Conservation (phyloP, 1,140 invertebrate species). For the Aphidius ervi region DNA sequence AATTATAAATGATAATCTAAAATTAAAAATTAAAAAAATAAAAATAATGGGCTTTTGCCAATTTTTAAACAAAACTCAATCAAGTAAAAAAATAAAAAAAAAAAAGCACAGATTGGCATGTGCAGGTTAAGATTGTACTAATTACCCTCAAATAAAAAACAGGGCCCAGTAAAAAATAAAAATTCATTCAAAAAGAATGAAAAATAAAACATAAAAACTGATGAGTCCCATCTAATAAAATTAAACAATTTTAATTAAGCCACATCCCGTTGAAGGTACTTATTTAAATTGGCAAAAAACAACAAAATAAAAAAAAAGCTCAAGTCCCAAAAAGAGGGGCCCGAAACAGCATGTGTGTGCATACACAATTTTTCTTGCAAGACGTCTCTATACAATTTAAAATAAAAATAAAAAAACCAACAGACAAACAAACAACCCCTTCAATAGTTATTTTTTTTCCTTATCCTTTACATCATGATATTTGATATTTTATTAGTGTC, state of each 20-base stretch:
- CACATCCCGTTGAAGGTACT: slow-evolving; percentile 33
- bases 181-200: slow-evolving; percentile 22
- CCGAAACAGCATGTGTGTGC: too few relatives aligned
- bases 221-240: slow-evolving; percentile 33
- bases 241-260: slow-evolving; percentile 49
- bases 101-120: slow-evolving; percentile 35
- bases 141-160: slow-evolving; percentile 33
- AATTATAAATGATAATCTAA: too few relatives aligned
- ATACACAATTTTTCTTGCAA: slow-evolving; percentile 1
- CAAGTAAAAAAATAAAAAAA: slow-evolving; percentile 23
- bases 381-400: not conserved
- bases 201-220: slow-evolving; percentile 28
- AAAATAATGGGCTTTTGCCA: too few relatives aligned
- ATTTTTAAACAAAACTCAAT: too few relatives aligned
- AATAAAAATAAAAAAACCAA: not conserved
- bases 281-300: slow-evolving; percentile 36
- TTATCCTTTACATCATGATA: not conserved
- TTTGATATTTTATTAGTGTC: not conserved
- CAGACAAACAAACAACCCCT: too few relatives aligned
- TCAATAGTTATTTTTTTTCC: not conserved
- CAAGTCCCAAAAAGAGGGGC: not conserved
- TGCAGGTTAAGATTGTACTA: slow-evolving; percentile 36
- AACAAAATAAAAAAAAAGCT: not conserved
- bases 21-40: too few relatives aligned
- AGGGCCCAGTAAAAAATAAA: not conserved